Evolutionary conservation across 2,888 invertebrate genomes (phyloP).

Genomic region (Blastobasis lacticolella): DNA sequence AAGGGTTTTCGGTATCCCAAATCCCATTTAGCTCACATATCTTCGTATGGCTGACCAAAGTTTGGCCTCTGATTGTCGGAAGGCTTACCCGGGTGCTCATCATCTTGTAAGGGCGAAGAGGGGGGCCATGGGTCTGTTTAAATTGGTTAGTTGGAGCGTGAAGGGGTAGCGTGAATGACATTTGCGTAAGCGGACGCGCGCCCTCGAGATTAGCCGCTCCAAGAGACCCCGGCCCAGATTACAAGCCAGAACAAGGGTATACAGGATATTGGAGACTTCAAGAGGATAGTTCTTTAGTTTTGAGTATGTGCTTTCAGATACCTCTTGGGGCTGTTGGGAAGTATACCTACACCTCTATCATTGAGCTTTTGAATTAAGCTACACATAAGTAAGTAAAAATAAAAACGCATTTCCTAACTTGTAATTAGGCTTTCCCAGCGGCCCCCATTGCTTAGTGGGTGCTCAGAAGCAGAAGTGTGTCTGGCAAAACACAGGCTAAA

Average conservation of each 20-base stretch:
- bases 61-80: slow-evolving; percentile 18
- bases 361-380: no score
- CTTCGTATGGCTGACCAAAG: slow-evolving; percentile 25
- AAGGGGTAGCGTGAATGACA: slow-evolving; percentile 58
- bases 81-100: slow-evolving; percentile 16
- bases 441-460: no score
- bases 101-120: slow-evolving; percentile 9
- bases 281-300: no score
- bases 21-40: slow-evolving; percentile 44
- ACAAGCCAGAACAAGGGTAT: background rate
- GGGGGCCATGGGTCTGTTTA: slow-evolving; percentile 21
- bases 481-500: no score
- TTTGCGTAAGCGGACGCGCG: slow-evolving; percentile 54
- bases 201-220: slow-evolving; percentile 53
- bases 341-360: no score
- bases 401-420: no score
- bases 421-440: no score
- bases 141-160: slow-evolving; percentile 31
- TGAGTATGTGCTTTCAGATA: no score
- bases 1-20: slow-evolving; percentile 36
- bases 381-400: no score
- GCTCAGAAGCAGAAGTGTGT: no score
- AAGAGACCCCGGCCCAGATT: slow-evolving; percentile 16
- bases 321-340: no score
- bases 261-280: slow-evolving; percentile 1